These are phyloP conservation scores for Mus spretus DNA, from an alignment of 2,797 vertebrate species.

Conservation along the genomic window DNA sequence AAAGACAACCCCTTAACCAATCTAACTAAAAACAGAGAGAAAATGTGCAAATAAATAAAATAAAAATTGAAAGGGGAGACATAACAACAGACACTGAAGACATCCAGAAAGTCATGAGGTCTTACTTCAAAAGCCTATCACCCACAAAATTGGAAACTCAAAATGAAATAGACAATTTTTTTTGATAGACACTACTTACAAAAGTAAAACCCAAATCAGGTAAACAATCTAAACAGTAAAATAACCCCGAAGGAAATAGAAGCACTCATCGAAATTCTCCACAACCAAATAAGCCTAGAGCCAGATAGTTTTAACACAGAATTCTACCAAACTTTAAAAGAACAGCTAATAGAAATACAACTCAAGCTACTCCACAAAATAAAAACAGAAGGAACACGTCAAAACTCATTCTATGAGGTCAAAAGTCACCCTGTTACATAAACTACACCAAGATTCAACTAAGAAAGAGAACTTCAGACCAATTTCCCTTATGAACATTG, in stretches of 20 bases:
- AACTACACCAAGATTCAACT: neutral
- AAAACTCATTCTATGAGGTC: neutral
- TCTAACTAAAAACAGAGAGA: too few species aligned
- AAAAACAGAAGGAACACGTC: neutral
- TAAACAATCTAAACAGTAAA: neutral
- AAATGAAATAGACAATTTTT: neutral
- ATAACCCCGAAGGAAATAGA: neutral
- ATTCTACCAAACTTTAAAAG: neutral
- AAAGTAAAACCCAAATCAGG: neutral
- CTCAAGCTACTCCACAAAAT: neutral
- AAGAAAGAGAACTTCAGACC: neutral
- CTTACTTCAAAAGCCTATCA: neutral
- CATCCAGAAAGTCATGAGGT: too few species aligned
- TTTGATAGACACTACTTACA: neutral
- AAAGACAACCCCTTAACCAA: too few species aligned
- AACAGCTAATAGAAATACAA: neutral
- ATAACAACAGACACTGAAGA: too few species aligned
- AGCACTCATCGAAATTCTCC: neutral
- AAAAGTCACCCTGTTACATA: neutral
- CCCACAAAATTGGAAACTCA: neutral
- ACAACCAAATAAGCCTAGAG: neutral
- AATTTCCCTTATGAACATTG: neutral
- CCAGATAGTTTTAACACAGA: neutral
- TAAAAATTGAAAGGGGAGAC: too few species aligned
- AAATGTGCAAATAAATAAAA: too few species aligned